Percentiles rank a stretch among this genome's conserved stretches.
phyloP scores from a whole-genome alignment of 1,140 invertebrate species.

The Euborellia annulipes region DNA sequence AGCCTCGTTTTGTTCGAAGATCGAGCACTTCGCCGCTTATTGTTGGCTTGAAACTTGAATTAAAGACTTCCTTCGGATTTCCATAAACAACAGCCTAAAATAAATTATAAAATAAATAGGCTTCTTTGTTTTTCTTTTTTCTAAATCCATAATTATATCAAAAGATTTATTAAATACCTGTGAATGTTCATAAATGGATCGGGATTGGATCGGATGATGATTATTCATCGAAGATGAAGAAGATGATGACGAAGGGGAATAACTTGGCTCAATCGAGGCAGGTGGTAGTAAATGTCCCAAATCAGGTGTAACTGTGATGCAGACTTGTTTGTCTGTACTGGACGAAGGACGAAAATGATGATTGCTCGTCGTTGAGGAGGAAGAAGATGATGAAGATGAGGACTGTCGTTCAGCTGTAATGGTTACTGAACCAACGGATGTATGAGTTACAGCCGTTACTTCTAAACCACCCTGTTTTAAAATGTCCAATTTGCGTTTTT shows the following conservation, averaged over 20 bases:
- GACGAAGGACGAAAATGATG: constrained; percentile 3
- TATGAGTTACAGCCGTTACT: constrained; percentile 41
- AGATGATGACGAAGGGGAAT: constrained; percentile 15
- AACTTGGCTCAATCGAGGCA: neutral
- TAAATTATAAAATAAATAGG: too few species aligned
- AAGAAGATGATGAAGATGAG: constrained; percentile 6
- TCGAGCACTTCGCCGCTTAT: constrained; percentile 4
- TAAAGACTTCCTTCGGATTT: constrained; percentile 10
- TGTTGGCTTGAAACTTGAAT: constrained; percentile 1
- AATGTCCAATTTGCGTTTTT: constrained; percentile 55
- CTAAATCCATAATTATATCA: too few species aligned
- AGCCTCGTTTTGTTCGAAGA: constrained; percentile 13
- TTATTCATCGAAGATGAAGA: constrained; percentile 12
- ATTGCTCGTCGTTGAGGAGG: too few species aligned
- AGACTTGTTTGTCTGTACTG: constrained; percentile 22
- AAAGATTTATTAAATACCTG: constrained; percentile 53
- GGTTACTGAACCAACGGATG: constrained; percentile 11
- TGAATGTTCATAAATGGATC: constrained; percentile 41
- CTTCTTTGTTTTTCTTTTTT: constrained; percentile 59
- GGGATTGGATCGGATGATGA: constrained; percentile 39
- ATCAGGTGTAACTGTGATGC: constrained; percentile 36
- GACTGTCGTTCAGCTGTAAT: constrained; percentile 19
- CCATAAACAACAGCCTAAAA: constrained; percentile 12
- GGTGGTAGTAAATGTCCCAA: constrained; percentile 28
- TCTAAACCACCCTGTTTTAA: constrained; percentile 53